Percentiles rank a stretch among this genome's conserved stretches.
Conservation (phyloP, 2,888 invertebrate species). For the Eilema caniola region DNA sequence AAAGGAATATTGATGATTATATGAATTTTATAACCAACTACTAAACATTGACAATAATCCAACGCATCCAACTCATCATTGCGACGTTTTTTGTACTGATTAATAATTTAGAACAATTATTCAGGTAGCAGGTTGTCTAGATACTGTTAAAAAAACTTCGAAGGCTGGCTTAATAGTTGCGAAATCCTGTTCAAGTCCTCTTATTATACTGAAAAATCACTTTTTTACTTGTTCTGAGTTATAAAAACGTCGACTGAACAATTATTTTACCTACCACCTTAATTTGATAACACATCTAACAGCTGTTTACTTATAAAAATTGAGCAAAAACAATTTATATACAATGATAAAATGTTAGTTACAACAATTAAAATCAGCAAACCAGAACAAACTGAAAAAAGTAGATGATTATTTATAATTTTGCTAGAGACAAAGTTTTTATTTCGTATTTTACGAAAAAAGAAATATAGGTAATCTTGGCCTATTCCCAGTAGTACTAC, state of each 20-base stretch:
- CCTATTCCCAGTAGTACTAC: no score
- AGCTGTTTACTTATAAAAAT: neutral
- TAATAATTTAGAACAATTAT: neutral
- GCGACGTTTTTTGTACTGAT: neutral
- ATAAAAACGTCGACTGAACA: neutral
- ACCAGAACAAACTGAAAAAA: neutral
- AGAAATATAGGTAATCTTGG: no score
- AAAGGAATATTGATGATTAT: no score
- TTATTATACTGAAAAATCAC: neutral
- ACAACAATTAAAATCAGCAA: constrained; percentile 4
- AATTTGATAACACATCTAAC: neutral
- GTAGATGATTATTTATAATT: neutral
- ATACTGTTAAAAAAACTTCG: neutral
- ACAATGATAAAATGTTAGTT: neutral
- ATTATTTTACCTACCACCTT: neutral
- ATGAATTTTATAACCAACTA: no score
- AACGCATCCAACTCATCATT: neutral
- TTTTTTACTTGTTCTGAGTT: neutral
- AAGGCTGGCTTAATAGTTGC: neutral
- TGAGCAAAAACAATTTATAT: neutral
- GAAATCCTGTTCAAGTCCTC: neutral
- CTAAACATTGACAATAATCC: neutral
- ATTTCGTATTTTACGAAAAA: no score
- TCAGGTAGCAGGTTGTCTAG: neutral
- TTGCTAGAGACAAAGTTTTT: no score